These are phyloP conservation scores for Oceanodroma leucorhoa DNA, from an alignment of 2,797 vertebrate species.

Conservation along the genomic window DNA sequence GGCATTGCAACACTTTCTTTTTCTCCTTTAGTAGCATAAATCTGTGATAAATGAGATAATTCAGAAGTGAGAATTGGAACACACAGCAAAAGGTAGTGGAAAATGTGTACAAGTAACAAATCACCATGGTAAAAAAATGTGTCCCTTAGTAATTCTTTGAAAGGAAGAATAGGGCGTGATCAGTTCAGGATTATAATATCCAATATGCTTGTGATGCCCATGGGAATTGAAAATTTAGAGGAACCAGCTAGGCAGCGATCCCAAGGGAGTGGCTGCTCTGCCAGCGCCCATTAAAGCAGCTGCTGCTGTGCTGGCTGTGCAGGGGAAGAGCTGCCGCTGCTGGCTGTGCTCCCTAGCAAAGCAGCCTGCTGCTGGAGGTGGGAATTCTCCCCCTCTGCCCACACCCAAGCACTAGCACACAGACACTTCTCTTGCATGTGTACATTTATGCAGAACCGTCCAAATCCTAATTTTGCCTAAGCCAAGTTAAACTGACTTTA, in stretches of 20 bases:
- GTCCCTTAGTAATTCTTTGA: background rate
- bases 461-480: background rate
- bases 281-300: background rate
- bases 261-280: background rate
- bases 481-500: background rate
- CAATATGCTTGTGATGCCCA: background rate
- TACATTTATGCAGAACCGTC: background rate
- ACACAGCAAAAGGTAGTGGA: background rate
- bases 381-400: background rate
- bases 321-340: background rate
- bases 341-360: background rate
- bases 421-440: background rate
- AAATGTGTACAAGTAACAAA: background rate
- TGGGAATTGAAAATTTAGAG: background rate
- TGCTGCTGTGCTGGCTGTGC: background rate
- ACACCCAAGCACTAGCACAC: background rate
- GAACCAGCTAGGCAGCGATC: rapidly evolving
- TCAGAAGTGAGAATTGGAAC: background rate
- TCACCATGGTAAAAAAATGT: background rate
- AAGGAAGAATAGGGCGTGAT: background rate
- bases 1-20: background rate
- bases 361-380: background rate
- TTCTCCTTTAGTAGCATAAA: background rate
- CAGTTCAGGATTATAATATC: background rate
- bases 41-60: background rate